Percentiles rank a stretch among this genome's conserved stretches.
phyloP scores from a whole-genome alignment of 2,113 vertebrate species.

The Ophthalmolycus amberensis region DNA sequence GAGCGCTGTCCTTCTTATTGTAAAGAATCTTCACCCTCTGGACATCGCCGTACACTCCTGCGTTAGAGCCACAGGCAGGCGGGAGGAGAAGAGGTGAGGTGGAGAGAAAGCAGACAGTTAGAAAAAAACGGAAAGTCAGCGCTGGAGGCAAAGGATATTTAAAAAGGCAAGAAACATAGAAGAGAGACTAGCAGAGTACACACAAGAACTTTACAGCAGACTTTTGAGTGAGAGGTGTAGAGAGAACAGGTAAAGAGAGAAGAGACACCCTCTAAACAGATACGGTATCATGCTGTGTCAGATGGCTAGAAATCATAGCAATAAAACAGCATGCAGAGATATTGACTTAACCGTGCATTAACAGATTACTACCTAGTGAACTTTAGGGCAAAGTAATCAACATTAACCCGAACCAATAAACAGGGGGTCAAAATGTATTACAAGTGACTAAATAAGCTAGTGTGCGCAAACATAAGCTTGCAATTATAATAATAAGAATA shows the following conservation, averaged over 20 bases:
- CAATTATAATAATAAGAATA: constrained; percentile 13
- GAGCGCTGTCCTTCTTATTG: constrained; percentile 99
- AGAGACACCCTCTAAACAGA: constrained; percentile 89
- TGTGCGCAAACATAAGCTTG: constrained; percentile 25
- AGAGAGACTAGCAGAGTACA: constrained; percentile 85
- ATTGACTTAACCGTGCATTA: constrained; percentile 88
- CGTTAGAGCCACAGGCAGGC: constrained; percentile 86
- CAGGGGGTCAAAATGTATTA: constrained; percentile 17
- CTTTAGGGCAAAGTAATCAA: constrained; percentile 80
- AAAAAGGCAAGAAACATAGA: constrained; percentile 85
- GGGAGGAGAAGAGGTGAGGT: constrained; percentile 76
- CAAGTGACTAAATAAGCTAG: constrained; percentile 34
- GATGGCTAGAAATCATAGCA: constrained; percentile 84
- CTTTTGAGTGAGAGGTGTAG: constrained; percentile 84
- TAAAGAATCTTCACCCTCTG: constrained; percentile 99
- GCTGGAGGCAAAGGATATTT: constrained; percentile 86
- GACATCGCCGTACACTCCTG: constrained; percentile 98
- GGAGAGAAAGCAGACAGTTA: constrained; percentile 82
- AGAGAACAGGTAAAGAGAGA: constrained; percentile 87
- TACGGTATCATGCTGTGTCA: constrained; percentile 86
- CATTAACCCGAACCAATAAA: constrained; percentile 58
- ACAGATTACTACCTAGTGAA: constrained; percentile 84
- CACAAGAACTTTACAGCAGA: constrained; percentile 81
- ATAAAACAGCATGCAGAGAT: constrained; percentile 90
- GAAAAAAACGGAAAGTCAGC: constrained; percentile 69